A percentile compares a stretch with the other conserved stretches of the same genome.
Conservation (phyloP, 2,888 invertebrate species). For the Pinctada fucata region DNA sequence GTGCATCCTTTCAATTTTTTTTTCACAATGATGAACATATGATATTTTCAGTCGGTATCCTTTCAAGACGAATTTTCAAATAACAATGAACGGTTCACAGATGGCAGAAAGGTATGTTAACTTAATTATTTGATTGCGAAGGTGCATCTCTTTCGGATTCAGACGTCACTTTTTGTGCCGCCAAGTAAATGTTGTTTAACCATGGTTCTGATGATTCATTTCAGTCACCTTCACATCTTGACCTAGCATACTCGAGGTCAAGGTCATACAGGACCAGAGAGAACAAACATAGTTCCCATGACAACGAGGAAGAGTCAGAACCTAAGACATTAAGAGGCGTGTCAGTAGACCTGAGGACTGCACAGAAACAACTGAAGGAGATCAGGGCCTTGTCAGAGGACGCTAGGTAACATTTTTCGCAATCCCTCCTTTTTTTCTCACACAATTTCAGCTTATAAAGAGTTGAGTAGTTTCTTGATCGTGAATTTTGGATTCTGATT, state of each 20-base stretch:
- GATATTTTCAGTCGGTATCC: constrained; percentile 38
- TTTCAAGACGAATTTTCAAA: constrained; percentile 40
- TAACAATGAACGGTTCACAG: constrained; percentile 19
- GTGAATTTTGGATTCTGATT: too few species aligned
- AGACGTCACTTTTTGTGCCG: too few species aligned
- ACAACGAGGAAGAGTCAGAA: constrained; percentile 3
- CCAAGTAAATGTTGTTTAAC: too few species aligned
- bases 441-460: too few species aligned
- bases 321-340: constrained; percentile 13
- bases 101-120: constrained; percentile 20
- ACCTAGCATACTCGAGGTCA: constrained; percentile 17
- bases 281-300: background rate
- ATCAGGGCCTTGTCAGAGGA: constrained; percentile 69
- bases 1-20: background rate
- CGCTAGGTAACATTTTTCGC: constrained; percentile 62
- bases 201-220: background rate
- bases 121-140: background rate
- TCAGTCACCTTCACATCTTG: constrained; percentile 17
- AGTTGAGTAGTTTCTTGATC: too few species aligned
- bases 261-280: background rate
- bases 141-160: too few species aligned
- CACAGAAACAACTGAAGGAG: constrained; percentile 60
- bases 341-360: constrained; percentile 51
- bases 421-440: background rate
- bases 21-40: background rate